Evolutionary conservation across 2,113 vertebrate genomes (phyloP).

Genomic region (Puffinus mauretanicus): DNA sequence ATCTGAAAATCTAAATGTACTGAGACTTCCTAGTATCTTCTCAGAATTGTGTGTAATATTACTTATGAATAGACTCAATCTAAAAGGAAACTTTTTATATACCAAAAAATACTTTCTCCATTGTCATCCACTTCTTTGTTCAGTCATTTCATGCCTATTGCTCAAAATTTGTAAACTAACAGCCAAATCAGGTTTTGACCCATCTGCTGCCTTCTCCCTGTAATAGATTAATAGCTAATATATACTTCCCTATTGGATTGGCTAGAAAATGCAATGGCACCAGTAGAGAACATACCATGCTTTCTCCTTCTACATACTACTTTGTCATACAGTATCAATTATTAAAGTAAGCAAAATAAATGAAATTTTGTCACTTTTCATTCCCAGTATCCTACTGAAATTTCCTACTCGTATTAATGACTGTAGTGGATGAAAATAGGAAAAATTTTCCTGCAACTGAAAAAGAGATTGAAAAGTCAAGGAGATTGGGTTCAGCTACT

Average conservation of each 20-base stretch:
- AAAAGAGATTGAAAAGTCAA: not conserved
- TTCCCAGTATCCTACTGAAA: not conserved
- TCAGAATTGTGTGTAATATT: not conserved
- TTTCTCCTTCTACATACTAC: not conserved
- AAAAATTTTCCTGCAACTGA: not conserved
- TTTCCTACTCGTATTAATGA: not conserved
- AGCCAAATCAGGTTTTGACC: not conserved
- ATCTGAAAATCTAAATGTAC: slow-evolving; percentile 27
- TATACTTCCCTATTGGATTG: not conserved
- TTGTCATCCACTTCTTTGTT: not conserved
- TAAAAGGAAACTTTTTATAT: not conserved
- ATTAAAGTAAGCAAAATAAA: not conserved
- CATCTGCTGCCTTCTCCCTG: not conserved
- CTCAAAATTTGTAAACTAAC: not conserved
- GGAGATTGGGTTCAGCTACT: not conserved
- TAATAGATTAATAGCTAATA: not conserved
- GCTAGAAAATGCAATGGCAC: not conserved
- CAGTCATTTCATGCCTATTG: not conserved
- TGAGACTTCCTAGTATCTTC: not conserved
- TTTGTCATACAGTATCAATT: not conserved
- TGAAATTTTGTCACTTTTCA: not conserved
- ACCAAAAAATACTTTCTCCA: not conserved
- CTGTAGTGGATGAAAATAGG: not conserved
- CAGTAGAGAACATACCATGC: not conserved
- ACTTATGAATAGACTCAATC: not conserved